Base-by-base conservation (phyloP, 1,140 invertebrate genomes). In the Sycophila sp. region DNA sequence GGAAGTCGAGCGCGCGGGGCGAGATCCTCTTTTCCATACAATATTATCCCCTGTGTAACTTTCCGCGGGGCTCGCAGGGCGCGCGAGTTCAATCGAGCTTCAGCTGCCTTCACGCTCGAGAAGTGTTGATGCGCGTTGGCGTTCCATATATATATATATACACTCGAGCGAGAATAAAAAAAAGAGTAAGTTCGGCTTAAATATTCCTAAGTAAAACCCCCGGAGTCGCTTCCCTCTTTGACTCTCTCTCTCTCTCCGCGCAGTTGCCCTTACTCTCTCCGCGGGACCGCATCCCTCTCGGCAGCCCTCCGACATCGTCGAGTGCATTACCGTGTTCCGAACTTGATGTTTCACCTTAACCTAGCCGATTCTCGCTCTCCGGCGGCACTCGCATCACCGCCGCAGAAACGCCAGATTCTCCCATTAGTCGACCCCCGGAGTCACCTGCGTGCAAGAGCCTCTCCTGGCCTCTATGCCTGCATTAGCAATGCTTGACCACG, bases 191-290 rank as follows among this genome's bases (percentile, higher is more conserved):
- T 17, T 11, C 8, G 72, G 74, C 71, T 79, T 80, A 78, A 82
- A 78, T 80, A 80, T 82, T 80, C 73, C 74, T 78, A 79, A 80
- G 78, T 80, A 78, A 80, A 80, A 76, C 75, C 73, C 68, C 71
- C 73, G 13, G 7, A 8, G 28, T 2, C 2, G 30, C 19, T n/a
- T 24, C 62, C 28, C 30, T 53, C 40, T 53, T 28, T 24, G 15
- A 53, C 40, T 45, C 53, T 55, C 63, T 67, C 45, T 51, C 58
- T 60, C 56, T 40, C 49, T 13, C 38, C 26, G 40, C 53, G 24
- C 49, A 17, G 22, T 19, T 13, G 19, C 19, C 32, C 26, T 26
- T 38, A 49, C 30, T 30, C 32, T 40, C 49, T 65, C 63, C 34
- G 56, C 66, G 63, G 47, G 32, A 59, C 71, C 60, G 56, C 69